Conservation (phyloP, 2,888 invertebrate genomes). For the Eupithecia subfuscata region DNA sequence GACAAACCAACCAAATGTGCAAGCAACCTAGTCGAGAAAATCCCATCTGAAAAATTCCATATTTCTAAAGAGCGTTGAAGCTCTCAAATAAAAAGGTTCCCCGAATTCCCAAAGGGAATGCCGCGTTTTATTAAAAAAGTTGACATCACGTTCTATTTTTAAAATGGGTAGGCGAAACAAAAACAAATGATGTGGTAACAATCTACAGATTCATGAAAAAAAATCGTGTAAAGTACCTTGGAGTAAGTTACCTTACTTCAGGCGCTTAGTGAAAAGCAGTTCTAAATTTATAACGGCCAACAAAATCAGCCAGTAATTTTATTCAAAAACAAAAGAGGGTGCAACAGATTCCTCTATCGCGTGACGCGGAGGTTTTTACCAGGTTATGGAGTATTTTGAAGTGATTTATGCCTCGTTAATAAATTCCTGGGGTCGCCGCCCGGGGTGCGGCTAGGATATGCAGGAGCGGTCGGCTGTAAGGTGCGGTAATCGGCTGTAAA, state of each 20-base stretch:
- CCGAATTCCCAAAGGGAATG: conserved; percentile 31
- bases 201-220: neutral
- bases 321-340: conserved; percentile 59
- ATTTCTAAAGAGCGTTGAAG: conserved; percentile 34
- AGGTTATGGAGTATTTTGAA: conserved; percentile 55
- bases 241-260: neutral
- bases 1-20: conserved; percentile 32
- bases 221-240: neutral
- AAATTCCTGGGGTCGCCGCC: conserved; percentile 70
- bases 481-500: conserved; percentile 50
- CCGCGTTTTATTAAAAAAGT: conserved; percentile 35
- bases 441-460: conserved; percentile 56
- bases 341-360: conserved; percentile 60
- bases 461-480: conserved; percentile 56
- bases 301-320: conserved; percentile 45
- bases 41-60: conserved; percentile 36
- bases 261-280: neutral
- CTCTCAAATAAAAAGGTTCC: conserved; percentile 36
- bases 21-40: conserved; percentile 32
- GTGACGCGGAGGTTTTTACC: conserved; percentile 58
- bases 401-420: conserved; percentile 70
- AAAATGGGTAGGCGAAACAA: conserved; percentile 7
- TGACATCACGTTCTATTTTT: conserved; percentile 32
- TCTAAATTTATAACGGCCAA: conserved; percentile 19
- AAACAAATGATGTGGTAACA: neutral